Base-by-base conservation (phyloP, 2,113 vertebrate species). In the Electrona antarctica region DNA sequence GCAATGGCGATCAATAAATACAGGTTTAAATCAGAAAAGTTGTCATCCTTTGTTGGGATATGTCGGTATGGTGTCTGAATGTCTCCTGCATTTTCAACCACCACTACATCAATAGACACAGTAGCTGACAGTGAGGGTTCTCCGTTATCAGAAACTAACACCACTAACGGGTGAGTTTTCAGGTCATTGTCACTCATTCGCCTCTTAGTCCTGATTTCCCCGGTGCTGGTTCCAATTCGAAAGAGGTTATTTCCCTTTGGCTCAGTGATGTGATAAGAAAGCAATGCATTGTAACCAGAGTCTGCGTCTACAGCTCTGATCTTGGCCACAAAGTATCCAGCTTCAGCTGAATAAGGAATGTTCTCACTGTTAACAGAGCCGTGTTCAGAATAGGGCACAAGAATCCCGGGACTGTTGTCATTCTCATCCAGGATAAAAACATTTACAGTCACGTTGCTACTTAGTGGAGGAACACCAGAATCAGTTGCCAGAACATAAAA, bases 281-380 rank as follows among this genome's bases (percentile, higher is more conserved):
- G 33, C 3, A 41, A 6, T 4, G 33, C 33, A 41, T 41, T 41
- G 33, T 41, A 41, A 4, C 33, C 33, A 41, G 33, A 41, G 33
- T 41, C 33, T 41, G 33, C 33, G 5, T 41, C 33, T 41, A 41
- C 33, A 41, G 33, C 33, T 41, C 33, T 41, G 1, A 41, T 41
- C 33, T 41, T 41, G 33, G 33, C 33, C 33, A 41, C 33, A 41
- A 41, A 41, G 33, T 41, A 89, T 93, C 92, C 91, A 28, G 91
- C 90, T 72, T 93, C 90, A 69, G 93, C 94, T 80, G 92, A 92
- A 58, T 90, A 86, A 13, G 94, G 89, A 69, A 95, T 91, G 10
- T 29, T 85, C 81, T 95, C 94, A 89, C 85, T 2, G 89, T 91
- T 69, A 84, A 4, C 0, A 77, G 93, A 47, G 51, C 91, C 93